Evolutionary conservation across 2,888 invertebrate species (phyloP), one percentile per base, ranked within the genome.

Genomic region (Aphidius colemani): DNA sequence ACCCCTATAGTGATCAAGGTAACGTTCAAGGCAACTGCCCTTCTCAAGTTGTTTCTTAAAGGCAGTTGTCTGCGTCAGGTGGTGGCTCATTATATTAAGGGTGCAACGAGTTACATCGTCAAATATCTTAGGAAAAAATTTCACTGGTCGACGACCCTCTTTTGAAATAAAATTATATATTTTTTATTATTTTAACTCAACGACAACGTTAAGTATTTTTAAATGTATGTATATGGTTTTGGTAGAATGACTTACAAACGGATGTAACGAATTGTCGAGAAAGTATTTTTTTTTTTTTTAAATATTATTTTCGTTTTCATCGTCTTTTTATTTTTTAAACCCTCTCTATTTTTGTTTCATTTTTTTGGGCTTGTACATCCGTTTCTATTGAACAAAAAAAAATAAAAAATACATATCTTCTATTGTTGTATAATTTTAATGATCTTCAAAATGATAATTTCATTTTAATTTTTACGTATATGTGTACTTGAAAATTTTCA

Each of bases 61-160:
- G 72, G 74, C 80, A 79, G 79, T 80, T 80, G 79, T 67, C 64
- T 6, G 73, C 77, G 79, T 80, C 80, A 80, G 80, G 76, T 80
- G 80, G 79, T 66, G 62, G 73, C 74, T 75, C 72, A 70, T 69
- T 74, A 70, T 65, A 66, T 69, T 73, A 70, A 67, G 67, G 71
- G 68, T 56, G 59, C 61, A 53, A 44, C 41, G 46, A 64, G 57
- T 57, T 56, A 57, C 39, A 39, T 48, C 60, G 53, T 56, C 40
- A 49, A 11, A 44, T 30, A 30, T 30, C 51, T 18, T 53, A 61
- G n/a, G 13, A 39, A 11, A 40, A 41, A 49, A 53, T 40, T 64
- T 61, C 64, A 53, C 40, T 66, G 57, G 57, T 57, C 57, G 57
- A 57, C 57, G 39, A 57, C 57, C 57, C 39, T 50, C 45, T 7